A percentile compares a stretch with the other conserved stretches of the same genome.
Evolutionary conservation across 1,140 invertebrate species (phyloP).

Genomic region (Dreissena rostriformis): DNA sequence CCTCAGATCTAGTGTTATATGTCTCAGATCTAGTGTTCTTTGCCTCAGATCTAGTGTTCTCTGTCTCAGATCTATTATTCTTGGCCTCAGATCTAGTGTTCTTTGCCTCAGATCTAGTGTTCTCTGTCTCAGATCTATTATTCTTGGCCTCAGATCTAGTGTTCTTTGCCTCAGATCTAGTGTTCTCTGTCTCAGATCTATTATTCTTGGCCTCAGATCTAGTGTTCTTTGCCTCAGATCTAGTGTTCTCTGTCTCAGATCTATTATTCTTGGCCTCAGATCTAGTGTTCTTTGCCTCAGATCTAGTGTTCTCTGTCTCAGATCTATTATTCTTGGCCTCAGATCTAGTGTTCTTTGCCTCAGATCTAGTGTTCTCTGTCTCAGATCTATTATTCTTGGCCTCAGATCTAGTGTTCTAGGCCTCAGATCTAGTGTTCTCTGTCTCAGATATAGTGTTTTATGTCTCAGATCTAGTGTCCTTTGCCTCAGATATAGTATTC

Average conservation of each 20-base stretch:
- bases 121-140: neutral
- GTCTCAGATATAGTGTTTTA: conserved; percentile 88
- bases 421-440: neutral
- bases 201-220: neutral
- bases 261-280: conserved; percentile 82
- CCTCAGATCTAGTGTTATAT: neutral
- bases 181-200: no score
- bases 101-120: neutral
- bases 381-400: neutral
- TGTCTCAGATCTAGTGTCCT: neutral
- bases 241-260: conserved; percentile 82
- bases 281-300: neutral
- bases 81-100: neutral
- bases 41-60: neutral
- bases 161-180: no score
- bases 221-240: neutral
- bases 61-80: conserved; percentile 86
- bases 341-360: conserved; percentile 93
- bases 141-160: conserved; percentile 86
- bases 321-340: conserved; percentile 24
- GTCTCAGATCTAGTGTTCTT: neutral
- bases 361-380: no score
- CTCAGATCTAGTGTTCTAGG: neutral
- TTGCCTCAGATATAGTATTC: no score
- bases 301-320: neutral